phyloP scores from a whole-genome alignment of 2,113 vertebrate genomes.

The Porphyrio hochstetteri region DNA sequence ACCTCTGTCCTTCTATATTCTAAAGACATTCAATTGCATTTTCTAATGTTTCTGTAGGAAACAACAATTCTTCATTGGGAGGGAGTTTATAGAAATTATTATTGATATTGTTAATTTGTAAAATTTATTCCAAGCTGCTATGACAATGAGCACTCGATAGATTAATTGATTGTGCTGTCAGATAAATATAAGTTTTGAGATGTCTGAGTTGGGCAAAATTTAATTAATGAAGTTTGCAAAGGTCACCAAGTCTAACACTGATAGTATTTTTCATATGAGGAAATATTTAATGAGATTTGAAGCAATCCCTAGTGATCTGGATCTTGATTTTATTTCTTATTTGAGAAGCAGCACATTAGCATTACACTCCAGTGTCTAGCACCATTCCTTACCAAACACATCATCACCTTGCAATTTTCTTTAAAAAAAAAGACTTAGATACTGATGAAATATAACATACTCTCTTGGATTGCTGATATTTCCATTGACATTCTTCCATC shows the following conservation, averaged over 20 bases:
- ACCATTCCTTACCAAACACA: background rate
- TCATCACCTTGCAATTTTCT: background rate
- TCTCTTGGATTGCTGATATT: background rate
- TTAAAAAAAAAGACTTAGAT: background rate
- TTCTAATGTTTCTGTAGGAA: background rate
- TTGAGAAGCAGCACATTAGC: background rate
- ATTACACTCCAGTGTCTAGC: background rate
- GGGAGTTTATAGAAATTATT: background rate
- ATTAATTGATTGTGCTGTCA: background rate
- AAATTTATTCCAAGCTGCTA: background rate
- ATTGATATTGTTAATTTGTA: background rate
- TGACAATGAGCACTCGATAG: background rate
- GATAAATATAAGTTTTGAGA: background rate
- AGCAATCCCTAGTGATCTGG: background rate
- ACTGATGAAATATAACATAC: background rate
- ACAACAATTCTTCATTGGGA: background rate
- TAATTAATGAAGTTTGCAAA: conserved; percentile 1
- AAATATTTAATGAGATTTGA: background rate
- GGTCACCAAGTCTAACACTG: background rate
- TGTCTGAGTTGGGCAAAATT: background rate
- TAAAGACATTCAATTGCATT: background rate
- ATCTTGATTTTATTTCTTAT: background rate
- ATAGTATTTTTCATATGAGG: background rate
- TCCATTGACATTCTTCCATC: background rate
- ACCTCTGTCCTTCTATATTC: background rate